Conservation (phyloP, 2,797 vertebrate genomes). For the Galagoides demidoff region DNA sequence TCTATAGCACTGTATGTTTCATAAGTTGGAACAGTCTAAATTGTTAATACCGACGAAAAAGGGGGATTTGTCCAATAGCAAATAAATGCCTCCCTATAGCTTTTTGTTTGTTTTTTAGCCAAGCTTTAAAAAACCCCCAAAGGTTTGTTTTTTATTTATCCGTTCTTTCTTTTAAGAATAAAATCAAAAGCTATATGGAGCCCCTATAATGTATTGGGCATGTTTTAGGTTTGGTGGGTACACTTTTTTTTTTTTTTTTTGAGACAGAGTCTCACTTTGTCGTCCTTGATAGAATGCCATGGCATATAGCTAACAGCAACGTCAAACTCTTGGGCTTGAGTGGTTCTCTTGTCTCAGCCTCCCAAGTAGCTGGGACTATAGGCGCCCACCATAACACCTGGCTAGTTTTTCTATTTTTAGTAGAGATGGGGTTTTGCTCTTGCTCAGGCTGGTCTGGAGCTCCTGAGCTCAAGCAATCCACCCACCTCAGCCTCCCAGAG, state of each 20-base stretch:
- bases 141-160: not conserved
- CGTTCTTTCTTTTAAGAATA: conserved; percentile 9
- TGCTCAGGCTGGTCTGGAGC: too few relatives aligned
- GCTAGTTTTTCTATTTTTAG: too few relatives aligned
- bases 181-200: not conserved
- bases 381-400: too few relatives aligned
- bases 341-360: too few relatives aligned
- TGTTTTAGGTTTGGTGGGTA: conserved; percentile 21
- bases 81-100: not conserved
- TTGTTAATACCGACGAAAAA: not conserved
- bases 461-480: too few relatives aligned
- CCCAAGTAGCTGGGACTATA: too few relatives aligned
- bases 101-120: conserved; percentile 57
- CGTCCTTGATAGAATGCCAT: too few relatives aligned
- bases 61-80: not conserved
- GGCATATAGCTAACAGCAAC: too few relatives aligned
- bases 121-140: not conserved
- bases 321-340: too few relatives aligned
- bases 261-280: too few relatives aligned
- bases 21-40: not conserved
- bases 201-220: not conserved
- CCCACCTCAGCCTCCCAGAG: too few relatives aligned
- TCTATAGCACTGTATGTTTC: not conserved
- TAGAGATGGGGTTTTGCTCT: too few relatives aligned
- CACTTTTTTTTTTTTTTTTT: not conserved